phyloP scores from a whole-genome alignment of 2,888 invertebrate genomes.

The Drosophila tripunctata region DNA sequence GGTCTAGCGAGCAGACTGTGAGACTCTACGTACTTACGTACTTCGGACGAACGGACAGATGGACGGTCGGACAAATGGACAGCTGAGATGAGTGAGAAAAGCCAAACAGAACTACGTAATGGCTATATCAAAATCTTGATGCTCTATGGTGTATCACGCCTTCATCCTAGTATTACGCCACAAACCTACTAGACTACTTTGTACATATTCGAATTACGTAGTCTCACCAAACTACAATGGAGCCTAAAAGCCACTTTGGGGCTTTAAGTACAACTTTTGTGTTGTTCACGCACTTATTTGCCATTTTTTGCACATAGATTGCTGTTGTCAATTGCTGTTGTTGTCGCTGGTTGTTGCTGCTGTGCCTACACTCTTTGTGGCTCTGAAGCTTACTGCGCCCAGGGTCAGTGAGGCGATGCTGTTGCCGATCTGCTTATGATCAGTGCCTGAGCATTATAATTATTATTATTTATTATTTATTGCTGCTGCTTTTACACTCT shows the following conservation, averaged over 20 bases:
- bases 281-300: conserved; percentile 72
- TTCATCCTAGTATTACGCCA: too few relatives aligned
- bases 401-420: conserved; percentile 61
- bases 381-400: conserved; percentile 31
- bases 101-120: too few relatives aligned
- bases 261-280: conserved; percentile 38
- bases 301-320: conserved; percentile 51
- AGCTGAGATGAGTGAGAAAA: too few relatives aligned
- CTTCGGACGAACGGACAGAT: too few relatives aligned
- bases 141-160: too few relatives aligned
- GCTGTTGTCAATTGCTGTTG: conserved; percentile 15
- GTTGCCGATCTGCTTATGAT: conserved; percentile 78
- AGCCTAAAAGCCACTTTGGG: conserved; percentile 70
- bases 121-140: too few relatives aligned
- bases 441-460: conserved; percentile 66
- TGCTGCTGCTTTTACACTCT: conserved; percentile 36
- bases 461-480: conserved; percentile 46
- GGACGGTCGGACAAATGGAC: too few relatives aligned
- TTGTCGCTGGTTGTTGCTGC: conserved; percentile 23
- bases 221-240: too few relatives aligned
- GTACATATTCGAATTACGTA: too few relatives aligned
- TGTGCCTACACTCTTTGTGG: conserved; percentile 27
- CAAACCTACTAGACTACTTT: too few relatives aligned
- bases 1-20: too few relatives aligned
- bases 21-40: too few relatives aligned